These are phyloP conservation scores for Babyrousa celebensis DNA, from an alignment of 2,797 vertebrate genomes.

Conservation along the genomic window DNA sequence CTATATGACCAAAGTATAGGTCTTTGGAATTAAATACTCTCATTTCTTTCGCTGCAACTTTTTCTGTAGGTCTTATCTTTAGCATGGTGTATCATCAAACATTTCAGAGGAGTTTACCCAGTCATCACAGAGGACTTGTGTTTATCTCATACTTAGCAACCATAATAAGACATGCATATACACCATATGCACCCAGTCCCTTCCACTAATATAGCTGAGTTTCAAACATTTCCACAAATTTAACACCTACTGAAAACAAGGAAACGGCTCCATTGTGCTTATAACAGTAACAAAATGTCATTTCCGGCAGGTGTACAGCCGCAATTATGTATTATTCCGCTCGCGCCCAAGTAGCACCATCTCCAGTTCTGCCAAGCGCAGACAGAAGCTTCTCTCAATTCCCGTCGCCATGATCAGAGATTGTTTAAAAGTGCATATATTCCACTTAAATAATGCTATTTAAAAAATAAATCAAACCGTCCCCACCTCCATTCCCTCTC, in stretches of 20 bases:
- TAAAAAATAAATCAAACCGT: background rate
- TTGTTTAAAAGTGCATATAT: background rate
- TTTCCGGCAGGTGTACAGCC: background rate
- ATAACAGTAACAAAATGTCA: background rate
- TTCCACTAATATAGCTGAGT: background rate
- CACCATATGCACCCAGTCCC: background rate
- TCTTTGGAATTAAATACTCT: background rate
- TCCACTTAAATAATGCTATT: background rate
- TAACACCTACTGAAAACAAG: background rate
- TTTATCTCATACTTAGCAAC: background rate
- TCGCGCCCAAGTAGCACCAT: background rate
- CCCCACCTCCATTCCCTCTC: background rate
- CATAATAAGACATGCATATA: too few relatives aligned
- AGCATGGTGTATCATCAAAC: background rate
- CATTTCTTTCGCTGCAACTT: background rate
- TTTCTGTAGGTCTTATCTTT: background rate
- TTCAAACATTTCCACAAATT: background rate
- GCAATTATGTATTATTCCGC: background rate
- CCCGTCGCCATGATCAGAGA: background rate
- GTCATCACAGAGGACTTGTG: background rate
- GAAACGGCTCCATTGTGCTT: slow-evolving; percentile 4
- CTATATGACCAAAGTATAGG: background rate
- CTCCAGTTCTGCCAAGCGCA: background rate
- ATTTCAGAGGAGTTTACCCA: background rate
- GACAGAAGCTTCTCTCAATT: background rate